Percentiles rank a stretch among this genome's conserved stretches.
These are phyloP conservation scores for Phyllostomus hastatus DNA, from an alignment of 2,113 vertebrate genomes.

Conservation along the genomic window DNA sequence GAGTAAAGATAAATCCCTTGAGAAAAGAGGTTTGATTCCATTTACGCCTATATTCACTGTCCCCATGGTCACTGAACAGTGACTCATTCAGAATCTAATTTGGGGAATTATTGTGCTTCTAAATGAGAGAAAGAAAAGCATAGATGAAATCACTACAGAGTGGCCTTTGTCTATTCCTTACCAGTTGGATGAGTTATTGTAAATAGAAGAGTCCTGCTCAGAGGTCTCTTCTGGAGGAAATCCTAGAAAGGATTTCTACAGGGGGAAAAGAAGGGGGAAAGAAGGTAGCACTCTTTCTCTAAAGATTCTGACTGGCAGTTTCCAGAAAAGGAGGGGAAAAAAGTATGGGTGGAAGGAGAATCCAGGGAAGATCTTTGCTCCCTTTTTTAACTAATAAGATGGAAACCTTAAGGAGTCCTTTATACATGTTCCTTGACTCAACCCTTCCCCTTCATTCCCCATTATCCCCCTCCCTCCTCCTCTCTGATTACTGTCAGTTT, in stretches of 20 bases:
- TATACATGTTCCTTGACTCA: no score
- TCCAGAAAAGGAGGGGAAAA: not conserved
- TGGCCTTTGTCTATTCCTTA: constrained; percentile 42
- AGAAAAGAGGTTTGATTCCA: constrained; percentile 49
- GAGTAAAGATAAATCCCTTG: constrained; percentile 60
- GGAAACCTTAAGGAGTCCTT: not conserved
- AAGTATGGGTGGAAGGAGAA: not conserved
- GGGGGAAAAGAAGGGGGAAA: not conserved
- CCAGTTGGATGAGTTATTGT: not conserved
- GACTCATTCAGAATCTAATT: constrained; percentile 79
- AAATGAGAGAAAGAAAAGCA: constrained; percentile 55
- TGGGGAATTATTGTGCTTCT: constrained; percentile 63
- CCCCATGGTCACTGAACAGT: constrained; percentile 55
- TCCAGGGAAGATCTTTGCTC: fast-evolving
- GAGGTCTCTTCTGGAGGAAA: not conserved
- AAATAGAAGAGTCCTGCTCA: not conserved
- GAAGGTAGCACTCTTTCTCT: not conserved
- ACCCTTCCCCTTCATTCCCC: no score
- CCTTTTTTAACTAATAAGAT: not conserved
- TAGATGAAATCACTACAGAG: constrained; percentile 48
- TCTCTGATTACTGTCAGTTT: no score
- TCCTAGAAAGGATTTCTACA: no score
- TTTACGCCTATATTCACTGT: constrained; percentile 4
- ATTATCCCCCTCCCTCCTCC: no score
- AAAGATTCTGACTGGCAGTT: not conserved